Conservation (phyloP, 2,797 vertebrate genomes). For the Morus bassanus region DNA sequence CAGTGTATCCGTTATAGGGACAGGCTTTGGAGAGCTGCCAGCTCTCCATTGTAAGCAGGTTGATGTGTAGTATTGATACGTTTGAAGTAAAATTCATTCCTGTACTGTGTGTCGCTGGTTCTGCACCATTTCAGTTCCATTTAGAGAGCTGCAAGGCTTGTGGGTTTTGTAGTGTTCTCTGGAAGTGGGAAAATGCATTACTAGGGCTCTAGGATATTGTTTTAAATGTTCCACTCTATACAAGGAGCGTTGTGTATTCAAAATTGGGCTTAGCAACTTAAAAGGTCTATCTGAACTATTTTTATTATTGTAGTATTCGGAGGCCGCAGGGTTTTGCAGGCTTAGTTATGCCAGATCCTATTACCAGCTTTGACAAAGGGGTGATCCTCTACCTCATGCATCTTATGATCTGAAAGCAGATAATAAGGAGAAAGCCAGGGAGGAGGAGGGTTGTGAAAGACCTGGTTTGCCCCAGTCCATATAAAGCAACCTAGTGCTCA, state of each 20-base stretch:
- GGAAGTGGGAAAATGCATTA: neutral
- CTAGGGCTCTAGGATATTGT: neutral
- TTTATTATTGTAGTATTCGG: neutral
- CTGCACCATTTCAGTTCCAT: neutral
- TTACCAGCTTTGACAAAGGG: neutral
- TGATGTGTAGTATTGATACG: neutral
- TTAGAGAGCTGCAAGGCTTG: neutral
- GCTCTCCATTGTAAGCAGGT: neutral
- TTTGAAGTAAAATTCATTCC: neutral
- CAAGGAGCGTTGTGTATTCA: neutral
- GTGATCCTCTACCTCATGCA: neutral
- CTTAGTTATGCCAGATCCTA: neutral
- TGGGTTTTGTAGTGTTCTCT: neutral
- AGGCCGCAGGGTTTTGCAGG: neutral
- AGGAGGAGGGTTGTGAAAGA: neutral
- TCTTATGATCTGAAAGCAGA: neutral
- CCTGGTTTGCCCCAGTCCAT: neutral
- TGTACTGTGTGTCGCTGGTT: neutral
- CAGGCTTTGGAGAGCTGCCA: neutral
- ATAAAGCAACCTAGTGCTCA: neutral
- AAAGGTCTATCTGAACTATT: neutral
- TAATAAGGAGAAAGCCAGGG: neutral
- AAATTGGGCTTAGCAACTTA: neutral
- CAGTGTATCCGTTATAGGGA: neutral
- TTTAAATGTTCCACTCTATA: neutral